These are phyloP conservation scores for Streblospio benedicti DNA, from an alignment of 1,140 invertebrate genomes.

Conservation along the genomic window DNA sequence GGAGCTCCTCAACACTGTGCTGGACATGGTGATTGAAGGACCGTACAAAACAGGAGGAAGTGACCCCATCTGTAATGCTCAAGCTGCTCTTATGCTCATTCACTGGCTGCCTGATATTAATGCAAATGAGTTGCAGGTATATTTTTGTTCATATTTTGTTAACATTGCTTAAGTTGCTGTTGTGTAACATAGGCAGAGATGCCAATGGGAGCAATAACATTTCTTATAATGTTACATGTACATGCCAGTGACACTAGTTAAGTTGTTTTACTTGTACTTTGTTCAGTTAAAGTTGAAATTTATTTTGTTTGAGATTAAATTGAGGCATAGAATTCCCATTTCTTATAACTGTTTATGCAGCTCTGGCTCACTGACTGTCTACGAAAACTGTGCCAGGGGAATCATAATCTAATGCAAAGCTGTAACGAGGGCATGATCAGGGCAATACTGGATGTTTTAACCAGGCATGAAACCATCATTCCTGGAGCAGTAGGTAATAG, in stretches of 20 bases:
- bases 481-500: conserved; percentile 33
- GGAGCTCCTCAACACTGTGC: conserved; percentile 31
- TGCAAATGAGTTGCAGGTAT: conserved; percentile 37
- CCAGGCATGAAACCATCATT: conserved; percentile 28
- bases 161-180: no score
- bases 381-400: conserved; percentile 25
- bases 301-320: no score
- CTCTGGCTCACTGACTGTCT: conserved; percentile 37
- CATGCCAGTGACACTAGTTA: no score
- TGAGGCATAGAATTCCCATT: no score
- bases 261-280: no score
- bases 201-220: no score
- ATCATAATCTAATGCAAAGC: conserved; percentile 39
- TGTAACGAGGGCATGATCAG: conserved; percentile 37
- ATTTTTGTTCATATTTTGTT: no score
- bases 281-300: no score
- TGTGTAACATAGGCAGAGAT: no score
- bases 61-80: conserved; percentile 31
- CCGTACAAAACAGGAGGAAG: conserved; percentile 34
- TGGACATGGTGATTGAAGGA: conserved; percentile 33
- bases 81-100: conserved; percentile 35
- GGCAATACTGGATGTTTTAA: conserved; percentile 26
- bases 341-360: no score
- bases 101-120: conserved; percentile 40
- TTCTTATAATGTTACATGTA: no score